Percentiles rank a stretch among this genome's conserved stretches.
phyloP scores from a whole-genome alignment of 2,113 vertebrate species.

The Lepus europaeus region DNA sequence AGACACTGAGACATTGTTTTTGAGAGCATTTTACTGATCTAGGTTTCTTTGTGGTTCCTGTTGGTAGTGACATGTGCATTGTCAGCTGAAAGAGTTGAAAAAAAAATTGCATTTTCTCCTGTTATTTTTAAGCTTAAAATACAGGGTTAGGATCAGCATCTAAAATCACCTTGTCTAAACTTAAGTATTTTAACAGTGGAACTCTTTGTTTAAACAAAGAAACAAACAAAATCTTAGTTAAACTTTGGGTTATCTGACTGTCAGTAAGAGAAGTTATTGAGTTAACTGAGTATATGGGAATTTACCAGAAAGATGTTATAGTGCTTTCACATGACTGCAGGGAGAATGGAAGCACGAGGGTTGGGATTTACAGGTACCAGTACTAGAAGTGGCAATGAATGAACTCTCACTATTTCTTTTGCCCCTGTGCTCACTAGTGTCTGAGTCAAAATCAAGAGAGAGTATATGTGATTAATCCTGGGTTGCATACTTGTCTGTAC shows the following conservation, averaged over 20 bases:
- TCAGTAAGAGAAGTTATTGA: constrained; percentile 42
- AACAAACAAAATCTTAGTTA: constrained; percentile 7
- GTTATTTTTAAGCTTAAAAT: constrained; percentile 59
- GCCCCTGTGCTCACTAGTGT: not conserved
- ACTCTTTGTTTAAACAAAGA: constrained; percentile 1
- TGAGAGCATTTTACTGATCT: not conserved
- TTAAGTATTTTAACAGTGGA: constrained; percentile 36
- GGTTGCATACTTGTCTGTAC: not conserved
- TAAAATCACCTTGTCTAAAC: constrained; percentile 34
- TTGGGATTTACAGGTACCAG: not conserved
- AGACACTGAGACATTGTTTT: not conserved
- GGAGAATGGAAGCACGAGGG: not conserved
- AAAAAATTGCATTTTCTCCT: not conserved
- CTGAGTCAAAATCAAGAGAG: not conserved
- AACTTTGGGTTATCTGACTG: not conserved
- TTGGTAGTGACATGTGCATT: not conserved
- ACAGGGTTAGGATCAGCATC: not conserved
- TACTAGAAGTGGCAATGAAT: not conserved
- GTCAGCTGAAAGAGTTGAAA: not conserved
- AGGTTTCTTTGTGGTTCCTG: constrained; percentile 54
- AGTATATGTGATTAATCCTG: not conserved
- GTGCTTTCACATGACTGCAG: not conserved
- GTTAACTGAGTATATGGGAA: not conserved
- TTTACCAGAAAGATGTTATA: not conserved
- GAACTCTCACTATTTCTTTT: not conserved